Percentiles rank a stretch among this genome's conserved stretches.
Evolutionary conservation across 2,113 vertebrate genomes (phyloP).

Genomic region (Callocephalon fimbriatum): DNA sequence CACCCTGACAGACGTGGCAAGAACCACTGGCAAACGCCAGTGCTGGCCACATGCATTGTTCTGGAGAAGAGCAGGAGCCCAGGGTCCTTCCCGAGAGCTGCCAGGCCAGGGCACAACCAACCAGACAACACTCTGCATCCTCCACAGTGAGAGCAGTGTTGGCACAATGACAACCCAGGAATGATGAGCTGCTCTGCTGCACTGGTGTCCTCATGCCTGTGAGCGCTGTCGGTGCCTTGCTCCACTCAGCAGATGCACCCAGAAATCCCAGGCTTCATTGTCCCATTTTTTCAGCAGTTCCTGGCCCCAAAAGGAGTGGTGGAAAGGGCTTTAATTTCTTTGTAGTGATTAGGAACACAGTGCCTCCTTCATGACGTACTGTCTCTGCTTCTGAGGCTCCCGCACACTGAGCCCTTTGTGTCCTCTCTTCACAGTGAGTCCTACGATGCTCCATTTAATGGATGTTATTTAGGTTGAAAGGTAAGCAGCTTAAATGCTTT

Average conservation of each 20-base stretch:
- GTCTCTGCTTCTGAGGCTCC: background rate
- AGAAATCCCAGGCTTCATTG: background rate
- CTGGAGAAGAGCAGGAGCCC: background rate
- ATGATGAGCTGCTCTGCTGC: background rate
- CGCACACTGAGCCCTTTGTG: background rate
- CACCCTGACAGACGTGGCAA: background rate
- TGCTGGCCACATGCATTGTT: background rate
- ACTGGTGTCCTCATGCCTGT: background rate
- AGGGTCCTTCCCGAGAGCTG: background rate
- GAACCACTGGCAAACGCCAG: background rate
- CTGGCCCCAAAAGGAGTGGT: background rate
- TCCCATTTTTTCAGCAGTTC: background rate
- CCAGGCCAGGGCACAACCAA: background rate
- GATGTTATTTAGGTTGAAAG: conserved; percentile 25
- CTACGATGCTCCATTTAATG: background rate
- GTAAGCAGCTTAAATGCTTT: conserved; percentile 51
- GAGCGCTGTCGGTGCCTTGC: background rate
- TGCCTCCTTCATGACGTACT: background rate
- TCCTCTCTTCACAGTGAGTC: background rate
- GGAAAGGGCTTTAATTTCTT: background rate
- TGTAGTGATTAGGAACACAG: background rate
- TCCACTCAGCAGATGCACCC: background rate
- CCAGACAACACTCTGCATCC: background rate
- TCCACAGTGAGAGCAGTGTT: background rate
- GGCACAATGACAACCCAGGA: background rate